A percentile compares a stretch with the other conserved stretches of the same genome.
phyloP scores from a whole-genome alignment of 2,113 vertebrate genomes.

The Arizona elegans region DNA sequence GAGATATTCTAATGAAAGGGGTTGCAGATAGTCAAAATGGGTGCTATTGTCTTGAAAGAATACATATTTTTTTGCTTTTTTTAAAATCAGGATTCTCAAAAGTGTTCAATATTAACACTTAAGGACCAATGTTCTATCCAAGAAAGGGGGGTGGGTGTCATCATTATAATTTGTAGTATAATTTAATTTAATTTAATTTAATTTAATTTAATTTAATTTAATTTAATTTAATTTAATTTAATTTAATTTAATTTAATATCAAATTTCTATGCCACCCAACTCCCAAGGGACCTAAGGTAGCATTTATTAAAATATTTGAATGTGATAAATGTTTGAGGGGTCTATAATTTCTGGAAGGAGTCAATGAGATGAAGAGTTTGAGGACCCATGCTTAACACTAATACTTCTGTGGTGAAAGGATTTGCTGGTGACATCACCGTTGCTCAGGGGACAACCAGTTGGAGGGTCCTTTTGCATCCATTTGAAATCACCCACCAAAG shows the following conservation, averaged over 20 bases:
- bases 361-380: neutral
- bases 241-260: too few relatives aligned
- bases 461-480: too few relatives aligned
- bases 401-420: too few relatives aligned
- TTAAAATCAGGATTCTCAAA: neutral
- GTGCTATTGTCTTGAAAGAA: neutral
- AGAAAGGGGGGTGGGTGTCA: neutral
- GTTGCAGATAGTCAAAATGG: neutral
- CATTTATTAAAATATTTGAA: neutral
- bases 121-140: neutral
- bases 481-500: too few relatives aligned
- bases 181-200: too few relatives aligned
- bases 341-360: neutral
- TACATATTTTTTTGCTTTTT: neutral
- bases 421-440: too few relatives aligned
- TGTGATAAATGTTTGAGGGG: neutral
- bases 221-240: too few relatives aligned
- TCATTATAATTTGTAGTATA: neutral
- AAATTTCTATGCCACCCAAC: too few relatives aligned
- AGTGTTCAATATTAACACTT: neutral
- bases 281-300: neutral
- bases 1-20: neutral
- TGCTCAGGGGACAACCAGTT: too few relatives aligned
- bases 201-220: too few relatives aligned
- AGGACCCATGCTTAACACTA: neutral